Evolutionary conservation across 2,888 invertebrate genomes (phyloP).

Genomic region (Arenicola marina): DNA sequence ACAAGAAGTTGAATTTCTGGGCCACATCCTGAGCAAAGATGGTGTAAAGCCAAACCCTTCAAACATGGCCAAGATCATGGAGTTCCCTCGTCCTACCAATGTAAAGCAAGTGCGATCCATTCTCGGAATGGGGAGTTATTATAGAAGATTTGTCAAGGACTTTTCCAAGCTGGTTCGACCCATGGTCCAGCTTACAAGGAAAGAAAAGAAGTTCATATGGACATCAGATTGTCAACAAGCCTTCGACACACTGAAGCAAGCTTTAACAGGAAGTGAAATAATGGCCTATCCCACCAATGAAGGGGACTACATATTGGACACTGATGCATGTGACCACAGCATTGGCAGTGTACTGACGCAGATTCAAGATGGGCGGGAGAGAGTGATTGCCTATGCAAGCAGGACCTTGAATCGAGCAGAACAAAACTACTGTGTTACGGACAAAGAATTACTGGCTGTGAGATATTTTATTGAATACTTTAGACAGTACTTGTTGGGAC

Average conservation of each 20-base stretch:
- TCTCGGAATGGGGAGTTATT: conserved; percentile 4
- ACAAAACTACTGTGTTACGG: conserved; percentile 18
- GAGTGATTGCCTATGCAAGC: conserved; percentile 26
- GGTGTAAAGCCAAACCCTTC: background rate
- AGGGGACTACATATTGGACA: conserved; percentile 1
- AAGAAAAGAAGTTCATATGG: background rate
- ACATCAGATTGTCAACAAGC: background rate
- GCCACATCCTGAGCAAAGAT: background rate
- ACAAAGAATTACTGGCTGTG: conserved; percentile 23
- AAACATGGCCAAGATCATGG: background rate
- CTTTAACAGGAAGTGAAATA: background rate
- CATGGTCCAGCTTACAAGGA: conserved; percentile 1
- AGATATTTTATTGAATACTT: conserved; percentile 19
- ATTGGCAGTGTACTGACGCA: conserved; percentile 22
- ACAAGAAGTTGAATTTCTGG: background rate
- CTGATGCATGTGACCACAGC: background rate
- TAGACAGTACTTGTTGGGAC: conserved; percentile 23
- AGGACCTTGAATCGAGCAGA: conserved; percentile 16
- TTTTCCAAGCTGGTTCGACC: conserved; percentile 3
- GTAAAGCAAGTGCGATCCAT: background rate
- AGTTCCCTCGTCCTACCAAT: background rate
- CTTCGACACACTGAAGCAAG: conserved; percentile 1
- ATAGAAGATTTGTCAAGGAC: conserved; percentile 8
- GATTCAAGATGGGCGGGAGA: conserved; percentile 17
- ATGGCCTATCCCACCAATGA: background rate